A percentile compares a stretch with the other conserved stretches of the same genome.
Conservation (phyloP, 2,797 vertebrate genomes). For the Staurois parvus region DNA sequence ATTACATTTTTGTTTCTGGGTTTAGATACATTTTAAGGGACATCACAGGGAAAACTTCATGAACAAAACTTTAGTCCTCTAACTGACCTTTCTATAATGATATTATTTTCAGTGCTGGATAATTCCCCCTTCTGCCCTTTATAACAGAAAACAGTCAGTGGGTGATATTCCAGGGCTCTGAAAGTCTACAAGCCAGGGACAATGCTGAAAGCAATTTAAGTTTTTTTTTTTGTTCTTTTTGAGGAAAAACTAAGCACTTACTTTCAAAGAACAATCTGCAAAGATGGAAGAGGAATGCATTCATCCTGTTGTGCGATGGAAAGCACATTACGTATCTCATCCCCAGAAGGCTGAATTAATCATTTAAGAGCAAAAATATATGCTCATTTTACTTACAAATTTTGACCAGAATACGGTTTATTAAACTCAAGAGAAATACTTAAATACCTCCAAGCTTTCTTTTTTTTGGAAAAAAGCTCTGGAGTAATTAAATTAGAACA, state of each 20-base stretch:
- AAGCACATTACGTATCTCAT: conserved; percentile 3
- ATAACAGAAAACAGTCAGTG: background rate
- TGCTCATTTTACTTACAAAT: conserved; percentile 44
- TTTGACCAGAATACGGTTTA: conserved; percentile 60
- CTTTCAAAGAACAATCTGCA: conserved; percentile 36
- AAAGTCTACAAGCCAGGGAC: background rate
- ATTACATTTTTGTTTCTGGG: too few species aligned
- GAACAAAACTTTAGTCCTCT: background rate
- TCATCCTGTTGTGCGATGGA: conserved; percentile 27
- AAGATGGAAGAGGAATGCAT: background rate
- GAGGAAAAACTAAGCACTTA: background rate
- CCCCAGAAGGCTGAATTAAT: conserved; percentile 30
- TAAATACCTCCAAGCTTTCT: conserved; percentile 46
- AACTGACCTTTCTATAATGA: conserved; percentile 17
- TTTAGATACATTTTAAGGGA: too few species aligned
- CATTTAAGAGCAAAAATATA: conserved; percentile 28
- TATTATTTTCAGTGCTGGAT: conserved; percentile 2
- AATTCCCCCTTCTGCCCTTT: background rate
- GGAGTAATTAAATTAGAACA: conserved; percentile 66
- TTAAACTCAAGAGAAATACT: conserved; percentile 60
- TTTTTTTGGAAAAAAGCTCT: conserved; percentile 19
- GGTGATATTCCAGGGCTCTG: background rate
- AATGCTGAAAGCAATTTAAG: conserved; percentile 19
- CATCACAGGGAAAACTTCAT: too few species aligned
- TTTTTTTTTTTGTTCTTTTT: background rate